phyloP scores from a whole-genome alignment of 2,797 vertebrate genomes.

The Lycodopsis pacificus region DNA sequence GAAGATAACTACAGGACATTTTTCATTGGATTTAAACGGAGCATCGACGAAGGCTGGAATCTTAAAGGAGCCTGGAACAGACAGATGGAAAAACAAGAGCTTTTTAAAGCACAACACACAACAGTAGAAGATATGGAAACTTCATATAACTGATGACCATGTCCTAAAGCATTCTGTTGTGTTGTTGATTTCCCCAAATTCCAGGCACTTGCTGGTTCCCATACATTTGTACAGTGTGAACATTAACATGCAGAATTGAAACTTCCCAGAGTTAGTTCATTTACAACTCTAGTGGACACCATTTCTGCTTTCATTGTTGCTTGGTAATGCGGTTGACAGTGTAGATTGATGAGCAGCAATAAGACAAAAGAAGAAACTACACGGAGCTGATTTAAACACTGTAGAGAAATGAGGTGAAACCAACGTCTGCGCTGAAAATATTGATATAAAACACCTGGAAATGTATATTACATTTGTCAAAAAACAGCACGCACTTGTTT shows the following conservation, averaged over 20 bases:
- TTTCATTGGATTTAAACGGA: conserved; percentile 87
- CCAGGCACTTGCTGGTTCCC: background rate
- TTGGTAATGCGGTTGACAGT: background rate
- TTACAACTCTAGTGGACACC: background rate
- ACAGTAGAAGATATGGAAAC: too few relatives aligned
- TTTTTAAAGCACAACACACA: background rate
- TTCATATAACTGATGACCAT: background rate
- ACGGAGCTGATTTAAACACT: background rate
- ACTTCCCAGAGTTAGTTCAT: background rate
- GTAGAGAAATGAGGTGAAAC: background rate
- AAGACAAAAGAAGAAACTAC: background rate
- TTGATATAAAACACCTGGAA: background rate
- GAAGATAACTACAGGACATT: conserved; percentile 93
- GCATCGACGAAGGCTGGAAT: conserved; percentile 90
- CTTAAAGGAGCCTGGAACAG: conserved; percentile 81
- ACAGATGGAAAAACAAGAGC: background rate
- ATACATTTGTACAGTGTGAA: background rate
- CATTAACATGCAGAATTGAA: background rate
- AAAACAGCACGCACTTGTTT: background rate
- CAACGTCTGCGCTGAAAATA: background rate
- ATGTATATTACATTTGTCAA: background rate
- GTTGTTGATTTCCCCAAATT: background rate
- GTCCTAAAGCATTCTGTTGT: background rate
- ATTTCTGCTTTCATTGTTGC: background rate
- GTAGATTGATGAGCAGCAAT: background rate